Base-by-base conservation (phyloP, 2,888 invertebrate species). In the Drosophila barbarae region DNA sequence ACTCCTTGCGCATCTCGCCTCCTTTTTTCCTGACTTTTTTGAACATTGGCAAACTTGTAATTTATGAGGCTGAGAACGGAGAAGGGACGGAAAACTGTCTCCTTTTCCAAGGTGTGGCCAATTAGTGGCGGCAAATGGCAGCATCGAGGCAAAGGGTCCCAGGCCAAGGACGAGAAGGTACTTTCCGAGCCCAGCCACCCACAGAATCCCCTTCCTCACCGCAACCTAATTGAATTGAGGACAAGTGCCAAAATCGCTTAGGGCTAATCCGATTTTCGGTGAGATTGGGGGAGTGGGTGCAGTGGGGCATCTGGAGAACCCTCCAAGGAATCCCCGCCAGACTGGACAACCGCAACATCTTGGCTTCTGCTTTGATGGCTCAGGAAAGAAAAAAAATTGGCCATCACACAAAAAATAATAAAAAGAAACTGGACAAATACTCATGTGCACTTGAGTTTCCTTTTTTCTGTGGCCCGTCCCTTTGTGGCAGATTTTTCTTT, bases 181-280 rank as follows among this genome's bases (percentile, higher is more conserved):
- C 44, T 60, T 49, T 39, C 34, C 47, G 15, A 18, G 21, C 38
- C 52, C 42, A 51, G n/a, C 61, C 61, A 63, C 64, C 63, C 65
- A 52, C 65, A 36, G 36, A 50, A 44, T 32, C 44, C 32, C 32
- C 32, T 26, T 30, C 35, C 36, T 30, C 21, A 10, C 59, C 56
- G 63, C 65, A 69, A 73, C 73, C 86, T 86, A 87, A 86, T 86
- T 86, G 85, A 85, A 87, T 86, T 77, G 83, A 65, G 77, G 74
- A 77, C 77, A 73, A 86, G 86, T 85, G 86, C 72, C 77, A 82
- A 86, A 87, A 84, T 84, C 83, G 81, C 71, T 85, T 77, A 75
- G 71, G 77, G 75, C 77, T 88, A 88, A 88, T 87, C 89, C 85
- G 88, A 88, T 88, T 82, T 88, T 87, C 69, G 77, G 81, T 30